A percentile compares a stretch with the other conserved stretches of the same genome.
phyloP scores from a whole-genome alignment of 2,888 invertebrate genomes.

The Macrophya annulata region DNA sequence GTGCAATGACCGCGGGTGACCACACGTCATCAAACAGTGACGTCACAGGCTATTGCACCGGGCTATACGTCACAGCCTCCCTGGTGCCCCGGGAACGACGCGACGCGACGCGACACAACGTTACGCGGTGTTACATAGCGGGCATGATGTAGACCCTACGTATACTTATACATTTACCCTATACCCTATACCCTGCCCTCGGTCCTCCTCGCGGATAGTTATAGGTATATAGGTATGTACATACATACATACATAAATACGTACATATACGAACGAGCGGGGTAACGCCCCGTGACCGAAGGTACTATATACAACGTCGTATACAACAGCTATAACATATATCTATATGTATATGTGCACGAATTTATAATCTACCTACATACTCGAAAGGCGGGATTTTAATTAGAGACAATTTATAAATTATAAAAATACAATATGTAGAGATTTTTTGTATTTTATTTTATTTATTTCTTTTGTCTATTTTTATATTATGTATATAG shows the following conservation, averaged over 20 bases:
- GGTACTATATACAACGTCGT: background rate
- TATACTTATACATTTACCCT: background rate
- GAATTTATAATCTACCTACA: background rate
- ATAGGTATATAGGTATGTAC: background rate
- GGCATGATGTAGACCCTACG: background rate
- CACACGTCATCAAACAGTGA: conserved; percentile 79
- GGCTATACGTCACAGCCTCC: conserved; percentile 34
- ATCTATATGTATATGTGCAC: background rate
- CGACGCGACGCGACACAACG: background rate
- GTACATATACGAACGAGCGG: background rate
- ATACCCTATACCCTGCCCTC: background rate
- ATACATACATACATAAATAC: background rate
- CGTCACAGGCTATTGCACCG: conserved; percentile 72
- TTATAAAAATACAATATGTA: background rate
- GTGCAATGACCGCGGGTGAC: conserved; percentile 80
- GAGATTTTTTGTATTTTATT: too few species aligned
- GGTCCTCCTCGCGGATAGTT: background rate
- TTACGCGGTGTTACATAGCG: conserved; percentile 24
- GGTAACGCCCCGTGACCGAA: conserved; percentile 49
- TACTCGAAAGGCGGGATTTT: background rate
- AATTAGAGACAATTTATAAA: background rate
- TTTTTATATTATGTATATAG: too few species aligned
- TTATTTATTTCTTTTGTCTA: too few species aligned
- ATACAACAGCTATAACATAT: background rate
- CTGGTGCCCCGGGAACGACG: background rate